Evolutionary conservation across 2,113 vertebrate species (phyloP).

Genomic region (Notiomystis cincta): DNA sequence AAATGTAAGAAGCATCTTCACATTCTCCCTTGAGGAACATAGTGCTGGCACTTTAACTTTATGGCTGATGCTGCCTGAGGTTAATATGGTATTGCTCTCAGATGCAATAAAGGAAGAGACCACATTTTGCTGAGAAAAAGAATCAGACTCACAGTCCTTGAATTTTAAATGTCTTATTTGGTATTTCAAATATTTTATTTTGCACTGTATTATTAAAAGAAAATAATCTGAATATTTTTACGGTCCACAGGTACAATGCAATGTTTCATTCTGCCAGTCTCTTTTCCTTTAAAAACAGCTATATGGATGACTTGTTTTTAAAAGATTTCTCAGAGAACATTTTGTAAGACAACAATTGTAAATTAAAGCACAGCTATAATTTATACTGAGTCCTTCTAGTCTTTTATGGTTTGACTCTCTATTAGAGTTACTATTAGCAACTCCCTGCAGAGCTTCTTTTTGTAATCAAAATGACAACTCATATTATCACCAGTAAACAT

Average conservation of each 20-base stretch:
- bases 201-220: neutral
- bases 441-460: constrained; percentile 20
- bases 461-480: constrained; percentile 44
- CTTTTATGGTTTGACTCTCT: neutral
- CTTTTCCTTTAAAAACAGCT: neutral
- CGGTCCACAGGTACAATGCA: neutral
- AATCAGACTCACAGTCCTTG: neutral
- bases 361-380: constrained; percentile 46
- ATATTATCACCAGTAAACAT: constrained; percentile 12
- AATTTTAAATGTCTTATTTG: neutral
- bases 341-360: constrained; percentile 35
- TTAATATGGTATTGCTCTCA: neutral
- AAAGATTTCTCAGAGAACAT: constrained; percentile 14
- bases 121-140: neutral
- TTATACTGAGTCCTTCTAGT: neutral
- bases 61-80: neutral
- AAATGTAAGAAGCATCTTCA: constrained; percentile 11
- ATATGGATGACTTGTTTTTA: neutral
- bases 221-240: neutral
- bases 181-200: neutral
- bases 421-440: constrained; percentile 35
- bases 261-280: neutral
- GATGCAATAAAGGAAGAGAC: neutral
- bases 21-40: neutral
- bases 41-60: constrained; percentile 21